Evolutionary conservation across 2,797 vertebrate genomes (phyloP).

Genomic region (Acomys russatus): DNA sequence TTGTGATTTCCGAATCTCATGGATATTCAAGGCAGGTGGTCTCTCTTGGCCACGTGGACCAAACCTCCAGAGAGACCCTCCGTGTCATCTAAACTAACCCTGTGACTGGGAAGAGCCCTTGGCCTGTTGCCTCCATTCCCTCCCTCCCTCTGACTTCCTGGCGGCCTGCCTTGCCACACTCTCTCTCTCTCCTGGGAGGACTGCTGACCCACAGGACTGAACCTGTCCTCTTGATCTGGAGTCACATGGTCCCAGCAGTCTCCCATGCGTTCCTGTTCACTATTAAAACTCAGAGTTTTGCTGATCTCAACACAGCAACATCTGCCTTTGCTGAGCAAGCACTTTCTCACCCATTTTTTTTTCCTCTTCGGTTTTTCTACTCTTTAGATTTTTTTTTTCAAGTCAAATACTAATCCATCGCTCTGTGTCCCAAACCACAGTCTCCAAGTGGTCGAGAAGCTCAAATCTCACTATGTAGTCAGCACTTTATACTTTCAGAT

Average conservation of each 20-base stretch:
- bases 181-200: neutral
- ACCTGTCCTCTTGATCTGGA: neutral
- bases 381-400: neutral
- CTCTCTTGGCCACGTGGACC: neutral
- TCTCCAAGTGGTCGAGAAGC: neutral
- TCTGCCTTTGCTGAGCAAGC: neutral
- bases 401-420: neutral
- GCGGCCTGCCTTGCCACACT: neutral
- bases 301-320: neutral
- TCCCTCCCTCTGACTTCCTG: neutral
- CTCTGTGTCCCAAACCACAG: neutral
- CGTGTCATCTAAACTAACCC: neutral
- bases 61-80: neutral
- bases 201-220: neutral
- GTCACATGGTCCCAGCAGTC: neutral
- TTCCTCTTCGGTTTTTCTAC: neutral
- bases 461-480: neutral
- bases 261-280: neutral
- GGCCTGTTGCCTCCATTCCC: neutral
- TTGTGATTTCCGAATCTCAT: neutral
- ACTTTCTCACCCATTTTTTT: neutral
- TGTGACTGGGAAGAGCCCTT: neutral
- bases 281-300: neutral
- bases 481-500: neutral
- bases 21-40: neutral